Conservation (phyloP, 2,888 invertebrate genomes). For the Vesta saturnalis region DNA sequence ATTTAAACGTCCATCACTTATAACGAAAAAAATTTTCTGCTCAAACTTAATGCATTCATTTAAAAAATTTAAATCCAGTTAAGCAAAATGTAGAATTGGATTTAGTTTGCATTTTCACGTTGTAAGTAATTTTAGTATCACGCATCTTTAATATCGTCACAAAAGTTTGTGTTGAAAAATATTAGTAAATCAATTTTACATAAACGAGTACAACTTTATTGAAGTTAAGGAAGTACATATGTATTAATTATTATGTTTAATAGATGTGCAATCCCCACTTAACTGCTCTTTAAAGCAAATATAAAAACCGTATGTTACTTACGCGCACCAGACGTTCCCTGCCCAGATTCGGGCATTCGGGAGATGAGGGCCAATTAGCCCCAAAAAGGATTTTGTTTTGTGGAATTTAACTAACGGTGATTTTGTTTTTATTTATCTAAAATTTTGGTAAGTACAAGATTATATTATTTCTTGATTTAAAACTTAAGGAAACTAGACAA, state of each 20-base stretch:
- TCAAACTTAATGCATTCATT: too few species aligned
- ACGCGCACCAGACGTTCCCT: constrained; percentile 46
- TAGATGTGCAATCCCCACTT: constrained; percentile 40
- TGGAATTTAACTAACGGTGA: neutral
- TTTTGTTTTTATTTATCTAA: neutral
- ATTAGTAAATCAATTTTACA: neutral
- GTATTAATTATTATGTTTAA: constrained; percentile 32
- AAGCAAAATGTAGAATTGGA: too few species aligned
- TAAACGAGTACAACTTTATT: constrained; percentile 21
- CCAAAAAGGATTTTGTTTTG: constrained; percentile 23
- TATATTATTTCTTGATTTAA: too few species aligned
- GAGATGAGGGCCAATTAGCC: constrained; percentile 43
- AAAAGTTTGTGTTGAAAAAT: too few species aligned
- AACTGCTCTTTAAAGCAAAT: constrained; percentile 37
- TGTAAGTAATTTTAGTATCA: too few species aligned
- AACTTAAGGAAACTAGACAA: too few species aligned
- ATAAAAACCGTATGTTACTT: constrained; percentile 42
- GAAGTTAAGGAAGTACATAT: constrained; percentile 31
- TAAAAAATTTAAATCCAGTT: too few species aligned
- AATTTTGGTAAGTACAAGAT: constrained; percentile 8
- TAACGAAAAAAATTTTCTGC: too few species aligned
- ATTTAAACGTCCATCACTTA: too few species aligned
- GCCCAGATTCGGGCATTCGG: constrained; percentile 51
- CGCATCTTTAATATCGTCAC: too few species aligned
- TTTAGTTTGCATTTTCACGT: too few species aligned